Evolutionary conservation across 2,888 invertebrate genomes (phyloP).

Genomic region (Fragum fragum): DNA sequence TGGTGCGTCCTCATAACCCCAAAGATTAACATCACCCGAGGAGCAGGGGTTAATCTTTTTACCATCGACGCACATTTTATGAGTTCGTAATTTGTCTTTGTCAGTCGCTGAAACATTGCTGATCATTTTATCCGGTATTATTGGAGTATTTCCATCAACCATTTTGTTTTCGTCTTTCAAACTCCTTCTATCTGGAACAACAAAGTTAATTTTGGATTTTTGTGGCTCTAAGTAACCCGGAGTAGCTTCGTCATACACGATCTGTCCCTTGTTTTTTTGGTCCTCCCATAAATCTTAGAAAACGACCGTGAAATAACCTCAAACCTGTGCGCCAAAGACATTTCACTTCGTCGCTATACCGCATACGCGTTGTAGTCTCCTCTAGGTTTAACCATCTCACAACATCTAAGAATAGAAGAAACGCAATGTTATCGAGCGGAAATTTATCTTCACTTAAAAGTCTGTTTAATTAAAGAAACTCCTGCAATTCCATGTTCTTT

Average conservation of each 20-base stretch:
- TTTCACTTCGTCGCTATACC: constrained; percentile 23
- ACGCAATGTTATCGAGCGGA: not conserved
- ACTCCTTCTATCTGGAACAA: not conserved
- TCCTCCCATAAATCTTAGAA: constrained; percentile 36
- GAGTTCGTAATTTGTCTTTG: constrained; percentile 8
- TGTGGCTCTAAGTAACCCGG: not conserved
- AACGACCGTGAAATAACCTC: constrained; percentile 33
- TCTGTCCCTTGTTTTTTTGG: constrained; percentile 19
- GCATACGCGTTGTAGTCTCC: not conserved
- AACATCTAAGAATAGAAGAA: constrained; percentile 14
- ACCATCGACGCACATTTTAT: constrained; percentile 44
- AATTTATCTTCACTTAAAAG: not conserved
- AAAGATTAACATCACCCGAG: constrained; percentile 33
- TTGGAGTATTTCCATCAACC: not conserved
- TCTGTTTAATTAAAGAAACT: not conserved
- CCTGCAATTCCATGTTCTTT: not conserved
- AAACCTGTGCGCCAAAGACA: constrained; percentile 34
- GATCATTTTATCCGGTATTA: constrained; percentile 16
- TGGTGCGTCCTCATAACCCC: constrained; percentile 41
- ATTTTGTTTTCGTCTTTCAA: not conserved
- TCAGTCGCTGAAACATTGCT: not conserved
- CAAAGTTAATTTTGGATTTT: constrained; percentile 23
- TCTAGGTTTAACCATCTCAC: not conserved
- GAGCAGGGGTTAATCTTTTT: constrained; percentile 37
- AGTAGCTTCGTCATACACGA: not conserved